Evolutionary conservation across 2,888 invertebrate species (phyloP).

Genomic region (Cheilosia urbana): DNA sequence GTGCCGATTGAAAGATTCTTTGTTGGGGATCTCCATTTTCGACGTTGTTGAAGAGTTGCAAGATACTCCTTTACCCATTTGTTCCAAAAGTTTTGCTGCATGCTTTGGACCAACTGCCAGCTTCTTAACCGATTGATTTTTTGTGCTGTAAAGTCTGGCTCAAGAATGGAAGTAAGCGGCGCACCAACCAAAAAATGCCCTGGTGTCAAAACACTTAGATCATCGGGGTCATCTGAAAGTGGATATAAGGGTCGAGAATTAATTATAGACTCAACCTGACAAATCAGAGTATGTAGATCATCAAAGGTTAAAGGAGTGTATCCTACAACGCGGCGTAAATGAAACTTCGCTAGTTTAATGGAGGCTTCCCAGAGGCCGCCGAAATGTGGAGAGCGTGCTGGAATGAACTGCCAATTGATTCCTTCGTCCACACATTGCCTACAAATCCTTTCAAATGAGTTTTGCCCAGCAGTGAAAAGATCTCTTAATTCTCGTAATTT

Average conservation of each 20-base stretch:
- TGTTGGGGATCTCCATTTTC: neutral
- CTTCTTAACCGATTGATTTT: neutral
- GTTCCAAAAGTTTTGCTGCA: constrained; percentile 11
- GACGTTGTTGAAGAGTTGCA: neutral
- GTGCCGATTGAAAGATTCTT: neutral
- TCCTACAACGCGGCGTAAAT: constrained; percentile 52
- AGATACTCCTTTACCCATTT: constrained; percentile 13
- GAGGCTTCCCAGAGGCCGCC: too few relatives aligned
- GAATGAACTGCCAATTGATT: too few relatives aligned
- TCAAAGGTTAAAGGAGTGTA: constrained; percentile 38
- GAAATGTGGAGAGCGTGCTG: too few relatives aligned
- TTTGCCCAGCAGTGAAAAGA: too few relatives aligned
- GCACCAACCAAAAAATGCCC: constrained; percentile 10
- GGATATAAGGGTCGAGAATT: constrained; percentile 29
- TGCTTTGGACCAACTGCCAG: neutral
- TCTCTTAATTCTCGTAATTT: too few relatives aligned
- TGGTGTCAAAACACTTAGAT: constrained; percentile 32
- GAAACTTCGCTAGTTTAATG: too few relatives aligned
- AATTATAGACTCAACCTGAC: constrained; percentile 57
- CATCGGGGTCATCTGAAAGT: constrained; percentile 13
- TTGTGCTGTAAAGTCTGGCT: constrained; percentile 65
- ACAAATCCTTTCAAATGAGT: too few relatives aligned
- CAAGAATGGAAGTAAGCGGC: constrained; percentile 3
- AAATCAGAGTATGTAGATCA: constrained; percentile 63
- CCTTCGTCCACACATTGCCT: too few relatives aligned